phyloP scores from a whole-genome alignment of 2,113 vertebrate genomes.

The Dasyprocta punctata region DNA sequence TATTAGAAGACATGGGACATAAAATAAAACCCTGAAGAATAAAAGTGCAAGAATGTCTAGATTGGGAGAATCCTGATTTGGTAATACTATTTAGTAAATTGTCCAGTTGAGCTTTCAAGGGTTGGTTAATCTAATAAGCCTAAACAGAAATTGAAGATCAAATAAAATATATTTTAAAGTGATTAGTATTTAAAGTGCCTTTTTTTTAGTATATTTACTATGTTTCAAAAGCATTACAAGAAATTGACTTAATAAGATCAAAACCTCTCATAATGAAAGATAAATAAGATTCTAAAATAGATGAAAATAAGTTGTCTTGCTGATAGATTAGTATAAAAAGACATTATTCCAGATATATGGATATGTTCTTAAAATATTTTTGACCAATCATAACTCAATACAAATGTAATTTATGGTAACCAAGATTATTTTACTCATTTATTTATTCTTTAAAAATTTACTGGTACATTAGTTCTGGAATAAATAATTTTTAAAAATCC shows the following conservation, averaged over 20 bases:
- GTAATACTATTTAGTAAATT: not conserved
- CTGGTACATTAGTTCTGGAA: not conserved
- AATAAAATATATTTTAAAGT: not conserved
- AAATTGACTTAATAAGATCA: not conserved
- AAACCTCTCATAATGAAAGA: not conserved
- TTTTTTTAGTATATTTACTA: not conserved
- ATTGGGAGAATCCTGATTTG: not conserved
- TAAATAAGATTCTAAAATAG: not conserved
- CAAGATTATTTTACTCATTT: not conserved
- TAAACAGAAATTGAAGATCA: not conserved
- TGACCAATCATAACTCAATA: not conserved
- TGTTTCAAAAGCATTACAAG: not conserved
- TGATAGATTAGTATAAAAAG: not conserved
- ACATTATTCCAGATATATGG: not conserved
- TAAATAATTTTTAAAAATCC: not conserved
- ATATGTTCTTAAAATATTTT: not conserved
- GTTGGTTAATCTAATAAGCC: not conserved
- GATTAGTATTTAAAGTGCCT: not conserved
- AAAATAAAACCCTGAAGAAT: not conserved
- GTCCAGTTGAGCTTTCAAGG: not conserved
- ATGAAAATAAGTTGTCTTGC: not conserved
- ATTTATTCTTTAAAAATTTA: not conserved
- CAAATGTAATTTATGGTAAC: not conserved
- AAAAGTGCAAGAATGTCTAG: not conserved
- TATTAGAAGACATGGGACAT: not conserved